Evolutionary conservation across 2,797 vertebrate genomes (phyloP), one percentile per base, ranked within the genome.

Genomic region (Acipenser ruthenus): DNA sequence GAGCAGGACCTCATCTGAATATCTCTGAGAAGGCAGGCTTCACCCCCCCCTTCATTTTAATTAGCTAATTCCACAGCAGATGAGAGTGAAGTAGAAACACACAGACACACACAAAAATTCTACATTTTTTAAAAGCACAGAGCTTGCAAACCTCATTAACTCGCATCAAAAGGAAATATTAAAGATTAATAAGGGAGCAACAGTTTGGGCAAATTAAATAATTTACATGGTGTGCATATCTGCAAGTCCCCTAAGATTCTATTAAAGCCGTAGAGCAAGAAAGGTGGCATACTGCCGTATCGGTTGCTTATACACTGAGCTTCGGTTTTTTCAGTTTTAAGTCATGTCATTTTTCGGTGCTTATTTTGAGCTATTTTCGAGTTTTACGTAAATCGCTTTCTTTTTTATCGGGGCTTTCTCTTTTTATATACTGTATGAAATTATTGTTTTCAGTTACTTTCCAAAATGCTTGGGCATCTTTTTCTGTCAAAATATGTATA

Each of bases 171-270:
- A 86, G 84, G 82, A 86, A 82, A 79, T 71, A 83, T 89, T 81
- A 88, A 89, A 88, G 84, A 88, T 87, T 84, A 84, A 88, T 86
- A 83, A 82, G 83, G 78, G 77, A 87, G 85, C 86, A 75, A 83
- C 82, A 83, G 85, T 90, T 89, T 85, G 84, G 79, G 82, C 80
- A 87, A 88, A 88, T 87, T 82, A 82, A 88, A 89, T 89, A 88
- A 89, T 89, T 87, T 83, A 88, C 78, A 82, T 82, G 78, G 71
- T 67, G 77, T 63, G 75, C 70, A 69, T 73, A 70, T 49, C 63
- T 53, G 6, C 69, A 77, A 37, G 71, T 76, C 73, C 73, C 73
- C 65, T 59, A 69, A 71, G 71, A 77, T 76, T 74, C 67, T 64
- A 70, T 72, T 72, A 72, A 69, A 69, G 66, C 53, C 49, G 13